Percentiles rank a stretch among this genome's conserved stretches.
phyloP scores from a whole-genome alignment of 37 sponge, comb jelly and placozoan genomes.

The Bolinopsis microptera region DNA sequence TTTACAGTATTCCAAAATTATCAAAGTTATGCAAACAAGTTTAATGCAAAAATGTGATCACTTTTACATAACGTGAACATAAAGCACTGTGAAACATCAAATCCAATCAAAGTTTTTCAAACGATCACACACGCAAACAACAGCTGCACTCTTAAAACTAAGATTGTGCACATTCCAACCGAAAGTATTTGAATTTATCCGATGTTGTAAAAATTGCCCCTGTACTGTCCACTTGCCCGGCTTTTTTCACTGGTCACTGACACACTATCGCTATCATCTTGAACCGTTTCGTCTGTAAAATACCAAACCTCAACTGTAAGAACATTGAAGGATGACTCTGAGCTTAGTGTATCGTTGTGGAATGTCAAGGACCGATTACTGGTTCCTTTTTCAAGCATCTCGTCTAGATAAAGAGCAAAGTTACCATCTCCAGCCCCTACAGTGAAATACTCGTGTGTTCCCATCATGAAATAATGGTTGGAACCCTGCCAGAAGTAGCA shows the following conservation, averaged over 20 bases:
- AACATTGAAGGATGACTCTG: conserved; percentile 9
- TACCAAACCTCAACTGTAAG: conserved; percentile 44
- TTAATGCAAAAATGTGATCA: not conserved
- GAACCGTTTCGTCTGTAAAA: conserved; percentile 13
- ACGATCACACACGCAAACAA: too few species aligned
- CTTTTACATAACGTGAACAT: not conserved
- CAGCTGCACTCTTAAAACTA: not conserved
- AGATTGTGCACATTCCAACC: not conserved
- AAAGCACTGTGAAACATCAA: not conserved
- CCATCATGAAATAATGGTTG: conserved; percentile 65
- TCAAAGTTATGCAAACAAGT: not conserved
- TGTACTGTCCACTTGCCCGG: not conserved
- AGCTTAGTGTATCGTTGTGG: conserved; percentile 10
- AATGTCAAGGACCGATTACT: conserved; percentile 45
- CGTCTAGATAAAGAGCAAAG: conserved; percentile 62
- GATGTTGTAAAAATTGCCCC: not conserved
- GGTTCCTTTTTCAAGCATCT: conserved; percentile 59
- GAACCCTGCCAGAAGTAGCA: conserved; percentile 59
- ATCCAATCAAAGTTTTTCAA: too few species aligned
- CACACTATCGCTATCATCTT: not conserved
- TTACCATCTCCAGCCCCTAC: conserved; percentile 56
- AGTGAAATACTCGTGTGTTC: conserved; percentile 38
- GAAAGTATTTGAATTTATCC: not conserved
- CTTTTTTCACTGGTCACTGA: not conserved
- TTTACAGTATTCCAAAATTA: not conserved